Base-by-base conservation (phyloP, 2,888 invertebrate genomes). In the Ecliptopera silaceata region DNA sequence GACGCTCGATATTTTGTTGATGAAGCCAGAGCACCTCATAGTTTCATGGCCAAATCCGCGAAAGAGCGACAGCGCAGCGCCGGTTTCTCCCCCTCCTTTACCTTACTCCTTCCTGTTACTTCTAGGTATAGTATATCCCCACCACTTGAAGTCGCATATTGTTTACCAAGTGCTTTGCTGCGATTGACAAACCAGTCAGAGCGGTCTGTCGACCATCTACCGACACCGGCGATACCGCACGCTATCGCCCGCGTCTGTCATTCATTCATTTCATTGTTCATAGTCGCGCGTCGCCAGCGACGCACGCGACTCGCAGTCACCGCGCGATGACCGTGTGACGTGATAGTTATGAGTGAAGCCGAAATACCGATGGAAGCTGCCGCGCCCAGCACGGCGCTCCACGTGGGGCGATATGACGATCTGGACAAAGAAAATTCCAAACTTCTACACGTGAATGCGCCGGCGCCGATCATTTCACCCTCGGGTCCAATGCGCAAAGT, bases 171-270 rank as follows among this genome's bases (percentile, higher is more conserved):
- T 89, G 84, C 80, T 72, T 70, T 64, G 68, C 60, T 69, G 79
- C 88, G 88, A 88, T 84, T 86, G 86, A 88, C 86, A 83, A 86
- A 82, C 79, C 84, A 89, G 91, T 78, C 76, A 68, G 72, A 65
- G 77, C 79, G 74, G 75, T 88, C 83, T 80, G 84, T 84, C 84
- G 82, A 83, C 76, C 80, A 80, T 71, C 82, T 74, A 95, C 97
- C 74, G 97, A 97, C 74, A 95, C 97, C 74, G 97, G 97, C 71
- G 26, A 26, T 26, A 97, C 97, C 71, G 89, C 96, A 72, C 97
- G 88, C 96, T 96, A 92, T 96, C 75, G 80, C 69, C 48, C 43
- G 39, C 46, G 50, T 49, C 43, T 47, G 52, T 45, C 56, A 55
- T 69, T 54, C 58, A 54, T 77, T 69, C 68, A 74, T 74, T 78